Conservation (phyloP, 1,140 invertebrate species). For the Brachionus paranguensis region DNA sequence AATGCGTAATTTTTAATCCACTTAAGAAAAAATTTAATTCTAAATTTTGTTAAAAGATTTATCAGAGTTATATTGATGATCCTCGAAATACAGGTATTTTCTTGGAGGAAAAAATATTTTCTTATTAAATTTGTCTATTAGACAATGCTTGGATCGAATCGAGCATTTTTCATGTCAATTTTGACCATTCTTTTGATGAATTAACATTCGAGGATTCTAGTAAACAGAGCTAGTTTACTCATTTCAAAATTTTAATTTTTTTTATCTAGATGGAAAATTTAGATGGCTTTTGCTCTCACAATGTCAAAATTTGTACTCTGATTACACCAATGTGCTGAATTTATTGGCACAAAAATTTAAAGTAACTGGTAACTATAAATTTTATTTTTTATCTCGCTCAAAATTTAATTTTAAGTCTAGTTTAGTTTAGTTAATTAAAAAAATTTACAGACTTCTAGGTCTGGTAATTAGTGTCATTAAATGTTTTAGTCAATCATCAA, state of each 20-base stretch:
- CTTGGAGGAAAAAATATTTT: neutral
- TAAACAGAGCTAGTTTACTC: too few species aligned
- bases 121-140: neutral
- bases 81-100: neutral
- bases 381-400: neutral
- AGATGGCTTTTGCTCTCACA: neutral
- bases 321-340: neutral
- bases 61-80: neutral
- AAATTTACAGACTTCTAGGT: neutral
- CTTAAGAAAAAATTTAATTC: too few species aligned
- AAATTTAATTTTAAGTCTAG: too few species aligned
- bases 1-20: neutral
- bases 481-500: neutral
- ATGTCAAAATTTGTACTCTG: neutral
- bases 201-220: neutral
- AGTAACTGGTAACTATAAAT: neutral
- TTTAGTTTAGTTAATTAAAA: too few species aligned
- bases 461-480: neutral
- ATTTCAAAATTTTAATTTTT: neutral
- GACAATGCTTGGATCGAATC: conserved; percentile 24
- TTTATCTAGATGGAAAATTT: neutral
- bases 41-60: neutral
- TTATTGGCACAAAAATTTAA: neutral
- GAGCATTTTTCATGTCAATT: neutral
- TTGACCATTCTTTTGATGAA: neutral